phyloP scores from a whole-genome alignment of 2,888 invertebrate genomes.

The Polyploca ridens region DNA sequence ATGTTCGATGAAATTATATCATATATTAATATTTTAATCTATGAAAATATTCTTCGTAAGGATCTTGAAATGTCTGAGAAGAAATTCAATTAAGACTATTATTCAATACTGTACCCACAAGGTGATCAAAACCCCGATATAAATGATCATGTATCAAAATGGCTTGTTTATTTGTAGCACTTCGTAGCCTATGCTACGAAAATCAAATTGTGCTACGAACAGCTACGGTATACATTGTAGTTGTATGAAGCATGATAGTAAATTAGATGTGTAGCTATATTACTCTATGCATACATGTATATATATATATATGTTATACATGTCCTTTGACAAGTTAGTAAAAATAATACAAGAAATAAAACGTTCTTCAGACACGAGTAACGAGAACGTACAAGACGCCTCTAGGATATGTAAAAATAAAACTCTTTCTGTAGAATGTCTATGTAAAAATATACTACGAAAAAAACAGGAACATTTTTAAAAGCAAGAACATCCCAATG shows the following conservation, averaged over 20 bases:
- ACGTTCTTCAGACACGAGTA: not conserved
- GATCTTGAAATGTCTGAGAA: too few relatives aligned
- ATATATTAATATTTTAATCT: too few relatives aligned
- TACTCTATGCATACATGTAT: too few relatives aligned
- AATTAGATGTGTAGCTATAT: too few relatives aligned
- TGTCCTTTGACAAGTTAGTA: not conserved
- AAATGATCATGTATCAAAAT: too few relatives aligned
- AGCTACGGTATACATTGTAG: not conserved
- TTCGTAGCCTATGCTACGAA: conserved; percentile 6
- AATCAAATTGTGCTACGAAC: not conserved
- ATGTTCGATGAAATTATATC: too few relatives aligned
- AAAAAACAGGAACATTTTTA: conserved; percentile 1
- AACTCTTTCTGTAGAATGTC: not conserved
- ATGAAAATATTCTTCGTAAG: too few relatives aligned
- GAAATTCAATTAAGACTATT: too few relatives aligned
- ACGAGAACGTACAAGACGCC: not conserved
- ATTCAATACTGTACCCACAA: too few relatives aligned
- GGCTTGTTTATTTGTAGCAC: not conserved
- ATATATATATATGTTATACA: not conserved
- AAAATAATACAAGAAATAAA: not conserved
- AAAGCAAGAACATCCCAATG: conserved; percentile 1
- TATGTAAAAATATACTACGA: not conserved
- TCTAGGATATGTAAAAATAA: not conserved
- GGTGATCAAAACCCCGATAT: too few relatives aligned
- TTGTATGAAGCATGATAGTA: too few relatives aligned